A percentile compares a stretch with the other conserved stretches of the same genome.
phyloP scores from a whole-genome alignment of 2,113 vertebrate species.

The Numida meleagris region DNA sequence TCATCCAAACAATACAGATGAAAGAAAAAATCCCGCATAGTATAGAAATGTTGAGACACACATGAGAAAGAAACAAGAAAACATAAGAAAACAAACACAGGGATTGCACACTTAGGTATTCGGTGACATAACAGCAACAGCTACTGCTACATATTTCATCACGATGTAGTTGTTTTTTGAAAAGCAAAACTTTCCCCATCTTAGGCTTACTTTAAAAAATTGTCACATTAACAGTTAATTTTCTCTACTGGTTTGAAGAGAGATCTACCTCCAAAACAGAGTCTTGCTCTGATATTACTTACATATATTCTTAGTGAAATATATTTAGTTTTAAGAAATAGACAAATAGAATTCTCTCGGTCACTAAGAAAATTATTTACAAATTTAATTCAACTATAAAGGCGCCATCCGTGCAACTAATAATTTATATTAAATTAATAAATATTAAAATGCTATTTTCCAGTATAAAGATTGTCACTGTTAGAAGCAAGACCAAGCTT shows the following conservation, averaged over 20 bases:
- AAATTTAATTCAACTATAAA: not conserved
- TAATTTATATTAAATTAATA: not conserved
- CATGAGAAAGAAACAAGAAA: not conserved
- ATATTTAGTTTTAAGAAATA: not conserved
- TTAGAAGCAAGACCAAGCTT: not conserved
- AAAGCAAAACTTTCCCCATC: not conserved
- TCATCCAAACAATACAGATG: not conserved
- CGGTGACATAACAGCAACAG: not conserved
- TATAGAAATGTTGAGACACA: not conserved
- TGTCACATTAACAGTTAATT: not conserved
- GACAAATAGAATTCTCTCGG: not conserved
- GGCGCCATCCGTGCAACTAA: not conserved
- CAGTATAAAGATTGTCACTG: not conserved
- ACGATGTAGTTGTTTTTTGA: not conserved
- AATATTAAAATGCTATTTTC: not conserved
- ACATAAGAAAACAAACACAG: not conserved
- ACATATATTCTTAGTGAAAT: not conserved
- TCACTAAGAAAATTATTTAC: constrained; percentile 9
- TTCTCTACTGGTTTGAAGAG: not conserved
- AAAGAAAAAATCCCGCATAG: not conserved
- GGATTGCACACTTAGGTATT: not conserved
- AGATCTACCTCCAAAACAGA: not conserved
- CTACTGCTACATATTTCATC: not conserved
- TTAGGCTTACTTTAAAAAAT: not conserved
- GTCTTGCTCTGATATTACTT: not conserved